Base-by-base conservation (phyloP, 2,113 vertebrate genomes). In the Etheostoma cragini region DNA sequence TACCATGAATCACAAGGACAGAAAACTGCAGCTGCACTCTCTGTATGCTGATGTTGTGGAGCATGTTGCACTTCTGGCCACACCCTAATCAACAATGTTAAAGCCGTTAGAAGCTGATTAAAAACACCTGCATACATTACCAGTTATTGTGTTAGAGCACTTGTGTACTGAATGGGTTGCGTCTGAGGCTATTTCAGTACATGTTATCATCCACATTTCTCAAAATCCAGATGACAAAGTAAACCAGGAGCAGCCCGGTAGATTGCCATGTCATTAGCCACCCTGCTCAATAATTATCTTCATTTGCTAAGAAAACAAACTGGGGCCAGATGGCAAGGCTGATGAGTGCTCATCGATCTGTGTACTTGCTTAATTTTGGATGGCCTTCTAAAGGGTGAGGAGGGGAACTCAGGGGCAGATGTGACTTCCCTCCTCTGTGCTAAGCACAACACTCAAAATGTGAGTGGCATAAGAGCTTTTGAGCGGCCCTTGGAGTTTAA, bases 281-380 rank as follows among this genome's bases (percentile, higher is more conserved):
- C 71, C 77, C 52, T 89, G 92, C 85, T 90, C 89, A 89, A 91
- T 94, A 91, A 94, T 93, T 92, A 94, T 87, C 87, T 92, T 94
- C 71, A 94, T 94, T 94, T 92, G 86, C 91, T 94, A 89, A 92
- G 91, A 91, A 92, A 94, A 93, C 90, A 94, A 93, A 94, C 89
- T 79, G 80, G 67, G 80, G 83, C 92, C 95, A 95, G 94, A 95
- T 95, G 95, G 94, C n/a, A 42, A 78, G 57, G 88, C 84, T 90
- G 89, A 92, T 85, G 84, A 93, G 87, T 56, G 87, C 69, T 93
- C 92, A 94, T 95, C 92, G 90, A 95, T 95, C 94, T 78, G 87
- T 70, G 69, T 78, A 81, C 76, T 92, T 91, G 89, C 70, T 85
- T 85, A 49, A 86, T 90, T 90, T 86, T 82, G 52, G 72, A 84